Evolutionary conservation across 2,888 invertebrate genomes (phyloP).

Genomic region (Ophion costatus): DNA sequence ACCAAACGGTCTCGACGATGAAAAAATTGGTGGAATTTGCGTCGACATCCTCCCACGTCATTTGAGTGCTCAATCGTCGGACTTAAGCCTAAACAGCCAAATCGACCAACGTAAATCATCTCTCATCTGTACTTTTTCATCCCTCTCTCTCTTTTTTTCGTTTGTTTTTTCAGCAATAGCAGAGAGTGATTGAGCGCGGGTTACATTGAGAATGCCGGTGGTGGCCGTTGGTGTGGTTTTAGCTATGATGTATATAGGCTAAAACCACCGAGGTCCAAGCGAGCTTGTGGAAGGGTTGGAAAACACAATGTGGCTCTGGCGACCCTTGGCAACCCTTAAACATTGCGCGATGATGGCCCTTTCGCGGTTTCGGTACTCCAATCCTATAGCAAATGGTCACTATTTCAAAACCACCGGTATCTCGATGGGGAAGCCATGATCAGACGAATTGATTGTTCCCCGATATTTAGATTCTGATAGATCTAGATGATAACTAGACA

Average conservation of each 20-base stretch:
- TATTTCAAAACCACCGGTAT: not conserved
- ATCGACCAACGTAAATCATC: slow-evolving; percentile 48
- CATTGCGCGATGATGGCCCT: slow-evolving; percentile 16
- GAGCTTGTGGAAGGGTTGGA: slow-evolving; percentile 15
- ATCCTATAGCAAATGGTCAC: not conserved
- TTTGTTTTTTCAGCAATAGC: not conserved
- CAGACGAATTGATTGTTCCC: too few species aligned
- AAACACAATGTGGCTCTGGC: slow-evolving; percentile 13
- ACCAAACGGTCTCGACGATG: too few species aligned
- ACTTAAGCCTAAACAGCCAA: slow-evolving; percentile 53
- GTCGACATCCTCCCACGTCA: slow-evolving; percentile 2
- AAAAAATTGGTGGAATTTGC: not conserved
- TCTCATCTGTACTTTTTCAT: slow-evolving; percentile 12
- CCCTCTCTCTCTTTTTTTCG: not conserved
- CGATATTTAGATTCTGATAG: too few species aligned
- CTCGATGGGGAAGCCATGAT: not conserved
- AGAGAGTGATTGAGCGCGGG: slow-evolving; percentile 22
- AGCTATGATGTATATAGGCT: slow-evolving; percentile 1
- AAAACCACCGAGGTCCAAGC: slow-evolving; percentile 9
- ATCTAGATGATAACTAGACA: too few species aligned
- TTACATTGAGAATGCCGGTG: slow-evolving; percentile 36
- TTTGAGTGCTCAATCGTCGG: slow-evolving; percentile 25
- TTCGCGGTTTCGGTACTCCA: slow-evolving; percentile 28
- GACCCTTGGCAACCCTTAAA: slow-evolving; percentile 44
- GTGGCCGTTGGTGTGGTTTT: slow-evolving; percentile 14